Conservation (phyloP, 1,140 invertebrate species). For the Saccostrea glomerata region DNA sequence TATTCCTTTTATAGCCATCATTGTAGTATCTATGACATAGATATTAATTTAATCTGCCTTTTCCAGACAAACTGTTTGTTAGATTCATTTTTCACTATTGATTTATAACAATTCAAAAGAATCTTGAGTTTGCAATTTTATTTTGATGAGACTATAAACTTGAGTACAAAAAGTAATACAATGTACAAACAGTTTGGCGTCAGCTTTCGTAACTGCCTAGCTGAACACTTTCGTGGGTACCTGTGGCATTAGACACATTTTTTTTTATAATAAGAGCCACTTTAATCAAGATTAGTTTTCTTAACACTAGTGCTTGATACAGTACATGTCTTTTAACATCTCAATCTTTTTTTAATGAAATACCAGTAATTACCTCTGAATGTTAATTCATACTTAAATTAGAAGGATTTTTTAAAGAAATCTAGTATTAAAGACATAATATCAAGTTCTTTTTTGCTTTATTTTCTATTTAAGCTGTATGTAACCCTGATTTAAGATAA, state of each 20-base stretch:
- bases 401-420: background rate
- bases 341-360: background rate
- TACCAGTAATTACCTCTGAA: constrained; percentile 36
- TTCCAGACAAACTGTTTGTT: background rate
- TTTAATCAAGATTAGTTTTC: background rate
- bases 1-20: background rate
- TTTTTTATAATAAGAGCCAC: background rate
- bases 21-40: background rate
- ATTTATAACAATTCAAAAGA: background rate
- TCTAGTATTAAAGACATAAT: too few species aligned
- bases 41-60: background rate
- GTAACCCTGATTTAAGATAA: background rate
- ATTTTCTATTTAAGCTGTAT: too few species aligned
- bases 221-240: constrained; percentile 5
- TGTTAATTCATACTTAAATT: background rate
- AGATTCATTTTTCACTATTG: background rate
- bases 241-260: constrained; percentile 19
- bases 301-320: background rate
- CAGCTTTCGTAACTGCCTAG: background rate
- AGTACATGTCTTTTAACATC: background rate
- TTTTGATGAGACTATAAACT: background rate
- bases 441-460: too few species aligned
- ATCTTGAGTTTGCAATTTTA: background rate
- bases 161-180: background rate
- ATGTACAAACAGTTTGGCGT: background rate